Percentiles rank a stretch among this genome's conserved stretches.
These are phyloP conservation scores for Dendrophyllia cribrosa DNA, from an alignment of 64 coral and sea anemone genomes.

Conservation along the genomic window DNA sequence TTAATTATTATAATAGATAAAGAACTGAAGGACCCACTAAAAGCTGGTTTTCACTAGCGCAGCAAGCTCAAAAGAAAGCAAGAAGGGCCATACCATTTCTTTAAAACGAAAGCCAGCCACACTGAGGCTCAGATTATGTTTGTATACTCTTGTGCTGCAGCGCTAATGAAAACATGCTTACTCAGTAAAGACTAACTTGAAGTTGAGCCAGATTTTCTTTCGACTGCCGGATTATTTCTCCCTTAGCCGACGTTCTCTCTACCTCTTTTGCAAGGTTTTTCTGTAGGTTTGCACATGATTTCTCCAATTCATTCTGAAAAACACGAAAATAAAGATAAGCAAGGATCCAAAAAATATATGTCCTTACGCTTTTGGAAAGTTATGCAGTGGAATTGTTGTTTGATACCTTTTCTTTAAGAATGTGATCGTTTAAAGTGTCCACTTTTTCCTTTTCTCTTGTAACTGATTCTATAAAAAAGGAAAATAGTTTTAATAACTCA, in stretches of 20 bases:
- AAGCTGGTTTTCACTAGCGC: too few relatives aligned
- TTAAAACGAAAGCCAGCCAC: too few relatives aligned
- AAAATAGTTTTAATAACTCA: background rate
- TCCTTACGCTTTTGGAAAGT: background rate
- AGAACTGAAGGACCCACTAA: too few relatives aligned
- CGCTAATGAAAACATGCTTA: background rate
- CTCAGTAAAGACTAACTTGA: background rate
- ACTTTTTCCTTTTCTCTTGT: constrained; percentile 46
- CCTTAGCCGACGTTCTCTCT: constrained; percentile 4
- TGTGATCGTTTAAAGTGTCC: constrained; percentile 11
- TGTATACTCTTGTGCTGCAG: too few relatives aligned
- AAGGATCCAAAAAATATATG: too few relatives aligned
- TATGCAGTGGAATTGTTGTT: background rate
- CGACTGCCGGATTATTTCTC: constrained; percentile 9
- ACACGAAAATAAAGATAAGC: background rate
- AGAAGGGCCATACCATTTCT: too few relatives aligned
- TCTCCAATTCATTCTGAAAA: constrained; percentile 39
- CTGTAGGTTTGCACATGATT: constrained; percentile 25
- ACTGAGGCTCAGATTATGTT: too few relatives aligned
- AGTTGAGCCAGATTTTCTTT: constrained; percentile 4
- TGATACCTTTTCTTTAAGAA: constrained; percentile 42
- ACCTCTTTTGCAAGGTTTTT: constrained; percentile 9
- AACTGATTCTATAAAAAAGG: constrained; percentile 5
- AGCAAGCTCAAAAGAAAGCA: too few relatives aligned
- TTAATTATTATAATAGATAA: too few relatives aligned